Conservation (phyloP, 2,888 invertebrate species). For the Protonemura montana region DNA sequence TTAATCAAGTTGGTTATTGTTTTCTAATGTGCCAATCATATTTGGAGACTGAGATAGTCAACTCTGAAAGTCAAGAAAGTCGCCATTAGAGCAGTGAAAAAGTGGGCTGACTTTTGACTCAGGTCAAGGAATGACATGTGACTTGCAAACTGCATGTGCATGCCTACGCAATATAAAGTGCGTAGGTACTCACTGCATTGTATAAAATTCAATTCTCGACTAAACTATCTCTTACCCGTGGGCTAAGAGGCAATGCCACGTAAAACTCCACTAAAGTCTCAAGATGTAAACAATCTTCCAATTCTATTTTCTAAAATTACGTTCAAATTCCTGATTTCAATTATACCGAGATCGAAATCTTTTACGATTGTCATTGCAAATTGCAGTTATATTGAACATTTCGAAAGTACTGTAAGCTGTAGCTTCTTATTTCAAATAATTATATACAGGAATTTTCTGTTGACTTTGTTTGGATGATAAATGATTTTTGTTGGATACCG, state of each 20-base stretch:
- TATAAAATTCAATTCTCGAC: too few relatives aligned
- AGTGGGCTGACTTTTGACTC: background rate
- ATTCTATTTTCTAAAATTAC: background rate
- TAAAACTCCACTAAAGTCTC: too few relatives aligned
- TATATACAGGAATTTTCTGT: background rate
- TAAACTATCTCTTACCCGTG: background rate
- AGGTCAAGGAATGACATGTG: background rate
- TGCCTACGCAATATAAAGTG: background rate
- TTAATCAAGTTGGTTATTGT: background rate
- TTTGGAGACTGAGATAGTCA: background rate
- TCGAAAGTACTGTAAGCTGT: background rate
- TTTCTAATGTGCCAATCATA: constrained; percentile 5
- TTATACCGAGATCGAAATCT: background rate
- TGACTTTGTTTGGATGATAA: background rate
- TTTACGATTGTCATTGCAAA: background rate
- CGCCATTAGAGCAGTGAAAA: background rate
- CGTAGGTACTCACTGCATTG: background rate
- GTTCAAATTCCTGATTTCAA: background rate
- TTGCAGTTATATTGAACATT: background rate
- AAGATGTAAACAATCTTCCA: background rate
- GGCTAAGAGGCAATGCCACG: too few relatives aligned
- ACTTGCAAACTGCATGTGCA: background rate
- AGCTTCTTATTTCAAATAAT: background rate
- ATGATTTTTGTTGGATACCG: background rate
- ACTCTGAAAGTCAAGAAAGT: background rate